Percentiles rank a stretch among this genome's conserved stretches.
phyloP scores from a whole-genome alignment of 2,797 vertebrate genomes.

The Salarias fasciatus region DNA sequence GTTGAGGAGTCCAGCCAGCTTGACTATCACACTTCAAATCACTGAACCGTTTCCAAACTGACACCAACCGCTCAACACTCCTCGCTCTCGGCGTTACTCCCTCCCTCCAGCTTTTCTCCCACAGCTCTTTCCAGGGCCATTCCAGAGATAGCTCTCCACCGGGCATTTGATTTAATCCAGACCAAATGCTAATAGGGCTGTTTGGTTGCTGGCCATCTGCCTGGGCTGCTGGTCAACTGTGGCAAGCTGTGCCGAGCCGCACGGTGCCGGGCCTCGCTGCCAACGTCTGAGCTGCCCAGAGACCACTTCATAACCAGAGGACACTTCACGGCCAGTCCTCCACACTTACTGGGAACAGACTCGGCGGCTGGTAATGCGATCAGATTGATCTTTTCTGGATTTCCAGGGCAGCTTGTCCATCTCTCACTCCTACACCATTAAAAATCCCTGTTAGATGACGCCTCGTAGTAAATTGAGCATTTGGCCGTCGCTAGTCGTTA shows the following conservation, averaged over 20 bases:
- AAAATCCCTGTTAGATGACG: conserved; percentile 41
- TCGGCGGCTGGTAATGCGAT: conserved; percentile 33
- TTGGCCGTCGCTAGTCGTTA: conserved; percentile 33
- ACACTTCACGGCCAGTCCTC: conserved; percentile 69
- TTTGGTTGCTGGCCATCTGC: conserved; percentile 83
- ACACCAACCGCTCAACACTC: conserved; percentile 1
- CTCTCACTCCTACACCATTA: conserved; percentile 48
- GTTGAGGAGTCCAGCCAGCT: conserved; percentile 14
- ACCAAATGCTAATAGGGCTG: conserved; percentile 86
- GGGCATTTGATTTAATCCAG: conserved; percentile 84
- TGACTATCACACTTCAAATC: conserved; percentile 34
- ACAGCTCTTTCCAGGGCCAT: conserved; percentile 53
- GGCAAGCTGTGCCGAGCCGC: conserved; percentile 71
- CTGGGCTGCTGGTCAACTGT: conserved; percentile 77
- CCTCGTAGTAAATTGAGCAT: conserved; percentile 36
- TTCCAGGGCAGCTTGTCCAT: conserved; percentile 52
- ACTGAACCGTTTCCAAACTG: conserved; percentile 36
- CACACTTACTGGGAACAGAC: conserved; percentile 61
- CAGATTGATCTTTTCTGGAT: conserved; percentile 68
- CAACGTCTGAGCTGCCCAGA: conserved; percentile 73
- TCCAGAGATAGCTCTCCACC: conserved; percentile 65
- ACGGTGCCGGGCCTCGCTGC: conserved; percentile 52
- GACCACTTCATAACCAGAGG: conserved; percentile 75
- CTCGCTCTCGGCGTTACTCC: conserved; percentile 30
- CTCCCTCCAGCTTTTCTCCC: conserved; percentile 38